Conservation (phyloP, 2,113 vertebrate species). For the Bos javanicus region DNA sequence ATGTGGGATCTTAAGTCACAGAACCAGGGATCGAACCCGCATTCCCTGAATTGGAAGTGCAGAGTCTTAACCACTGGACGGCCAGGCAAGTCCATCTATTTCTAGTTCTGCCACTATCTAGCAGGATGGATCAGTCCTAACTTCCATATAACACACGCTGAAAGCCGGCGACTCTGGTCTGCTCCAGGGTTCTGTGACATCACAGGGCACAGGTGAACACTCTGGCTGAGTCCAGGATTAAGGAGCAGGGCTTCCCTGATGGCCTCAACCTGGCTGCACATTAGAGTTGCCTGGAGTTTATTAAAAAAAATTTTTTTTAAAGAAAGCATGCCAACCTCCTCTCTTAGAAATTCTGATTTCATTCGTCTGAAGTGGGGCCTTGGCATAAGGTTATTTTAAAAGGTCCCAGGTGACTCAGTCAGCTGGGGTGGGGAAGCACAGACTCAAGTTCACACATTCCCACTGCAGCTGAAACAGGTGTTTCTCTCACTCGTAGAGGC, state of each 20-base stretch:
- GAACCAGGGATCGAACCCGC: neutral
- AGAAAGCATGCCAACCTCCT: neutral
- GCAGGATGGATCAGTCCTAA: neutral
- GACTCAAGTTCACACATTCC: neutral
- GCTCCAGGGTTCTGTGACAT: neutral
- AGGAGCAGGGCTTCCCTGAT: neutral
- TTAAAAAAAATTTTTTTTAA: neutral
- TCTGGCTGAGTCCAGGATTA: neutral
- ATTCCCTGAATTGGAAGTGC: neutral
- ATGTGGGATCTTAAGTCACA: neutral
- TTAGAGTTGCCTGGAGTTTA: neutral
- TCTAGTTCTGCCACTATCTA: slow-evolving; percentile 15
- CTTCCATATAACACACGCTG: neutral
- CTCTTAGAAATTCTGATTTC: neutral
- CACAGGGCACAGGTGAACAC: neutral
- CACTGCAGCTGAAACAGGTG: slow-evolving; percentile 27
- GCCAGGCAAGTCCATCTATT: neutral
- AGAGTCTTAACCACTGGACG: neutral
- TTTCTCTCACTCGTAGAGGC: neutral
- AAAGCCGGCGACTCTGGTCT: neutral
- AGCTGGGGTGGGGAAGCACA: neutral
- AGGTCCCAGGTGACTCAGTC: neutral
- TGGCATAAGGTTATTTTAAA: neutral
- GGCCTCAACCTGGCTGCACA: neutral
- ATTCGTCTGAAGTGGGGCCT: neutral